These are phyloP conservation scores for Dexiosoma caninum DNA, from an alignment of 2,888 invertebrate species.

Conservation along the genomic window DNA sequence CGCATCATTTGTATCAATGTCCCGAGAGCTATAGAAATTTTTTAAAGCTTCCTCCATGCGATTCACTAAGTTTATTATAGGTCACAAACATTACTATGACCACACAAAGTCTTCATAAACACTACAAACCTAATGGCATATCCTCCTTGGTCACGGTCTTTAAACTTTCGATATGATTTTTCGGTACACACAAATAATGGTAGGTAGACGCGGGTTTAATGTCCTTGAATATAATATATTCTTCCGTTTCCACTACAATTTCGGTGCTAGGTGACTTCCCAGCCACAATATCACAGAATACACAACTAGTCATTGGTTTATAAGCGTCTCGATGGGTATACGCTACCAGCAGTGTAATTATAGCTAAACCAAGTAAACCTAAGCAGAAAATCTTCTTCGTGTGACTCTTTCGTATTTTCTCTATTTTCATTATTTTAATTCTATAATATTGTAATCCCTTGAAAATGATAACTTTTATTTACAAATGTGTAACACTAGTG, in stretches of 20 bases:
- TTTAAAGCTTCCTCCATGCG: conserved; percentile 81
- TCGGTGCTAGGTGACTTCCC: conserved; percentile 81
- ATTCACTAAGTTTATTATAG: conserved; percentile 79
- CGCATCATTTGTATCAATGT: conserved; percentile 78
- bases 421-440: conserved; percentile 30
- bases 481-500: conserved; percentile 16
- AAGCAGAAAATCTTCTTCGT: conserved; percentile 54
- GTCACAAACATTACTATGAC: not conserved
- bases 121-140: conserved; percentile 83
- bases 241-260: conserved; percentile 85
- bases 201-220: conserved; percentile 88
- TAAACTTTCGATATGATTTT: conserved; percentile 86
- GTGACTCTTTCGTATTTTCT: conserved; percentile 2
- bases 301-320: conserved; percentile 78
- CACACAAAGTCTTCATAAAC: not conserved
- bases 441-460: conserved; percentile 20
- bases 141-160: conserved; percentile 83
- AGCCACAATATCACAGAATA: conserved; percentile 87
- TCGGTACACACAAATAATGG: conserved; percentile 89
- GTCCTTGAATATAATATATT: conserved; percentile 88
- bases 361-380: conserved; percentile 42
- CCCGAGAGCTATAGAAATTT: conserved; percentile 78
- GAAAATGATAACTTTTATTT: too few relatives aligned
- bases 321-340: conserved; percentile 12
- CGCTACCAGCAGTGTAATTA: conserved; percentile 55